Base-by-base conservation (phyloP, 92 coral and sea anemone species). In the Palythoa heliodiscus region DNA sequence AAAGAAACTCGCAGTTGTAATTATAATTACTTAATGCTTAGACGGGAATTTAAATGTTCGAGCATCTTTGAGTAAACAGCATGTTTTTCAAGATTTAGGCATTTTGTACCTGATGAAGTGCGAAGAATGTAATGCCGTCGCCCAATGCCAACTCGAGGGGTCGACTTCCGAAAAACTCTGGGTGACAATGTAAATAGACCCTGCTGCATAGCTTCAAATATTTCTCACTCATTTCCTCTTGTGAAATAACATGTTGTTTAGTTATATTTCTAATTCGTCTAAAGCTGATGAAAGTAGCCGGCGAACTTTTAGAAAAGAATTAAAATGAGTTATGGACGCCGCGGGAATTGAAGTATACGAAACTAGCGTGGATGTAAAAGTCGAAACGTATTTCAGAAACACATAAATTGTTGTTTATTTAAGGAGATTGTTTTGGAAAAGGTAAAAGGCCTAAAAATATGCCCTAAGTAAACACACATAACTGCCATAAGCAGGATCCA, bases 181-280 rank as follows among this genome's bases (percentile, higher is more conserved):
- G 60, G 60, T 80, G 73, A 40, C 73, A 64, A 43, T 48, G 73
- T 80, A 80, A 80, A 80, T 66, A 80, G 23, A 43, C 37, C 2
- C 84, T 80, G 74, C 63, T 2, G 39, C 61, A 23, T 47, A 23
- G 7, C 38, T 40, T 22, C 9, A 24, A 6, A 14, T 6, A 50
- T 22, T 43, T 23, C 57, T 52, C 61, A n/a, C 5, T 67, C 55
- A 80, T 80, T 78, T 80, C 74, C 84, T 64, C 60, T 47, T 22
- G 84, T 80, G 84, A 43, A 61, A 89, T 74, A 89, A 86, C 92
- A 89, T 82, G 71, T 89, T 89, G 92, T 89, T 89, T 89, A 84
- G 74, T 89, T 89, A 75, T 76, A 88, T 81, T 82, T 82, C 74
- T 74, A 83, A 63, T 75, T 82, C 87, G 84, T 87, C 85, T 81